phyloP scores from a whole-genome alignment of 2,888 invertebrate genomes.

The Anticlea derivata region DNA sequence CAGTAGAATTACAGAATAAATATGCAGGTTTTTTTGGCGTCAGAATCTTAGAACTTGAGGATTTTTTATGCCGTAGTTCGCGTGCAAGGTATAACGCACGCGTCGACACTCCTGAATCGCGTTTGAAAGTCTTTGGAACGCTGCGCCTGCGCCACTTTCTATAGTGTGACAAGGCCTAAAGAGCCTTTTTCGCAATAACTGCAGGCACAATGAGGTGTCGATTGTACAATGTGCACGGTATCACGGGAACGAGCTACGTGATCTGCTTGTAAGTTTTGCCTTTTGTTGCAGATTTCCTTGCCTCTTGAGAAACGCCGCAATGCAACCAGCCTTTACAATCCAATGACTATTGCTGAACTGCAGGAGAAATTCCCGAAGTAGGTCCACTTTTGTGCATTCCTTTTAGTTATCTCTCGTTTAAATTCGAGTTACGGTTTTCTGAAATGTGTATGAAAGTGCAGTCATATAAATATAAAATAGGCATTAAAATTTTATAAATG shows the following conservation, averaged over 20 bases:
- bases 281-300: conserved; percentile 88
- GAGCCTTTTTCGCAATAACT: conserved; percentile 15
- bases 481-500: no score
- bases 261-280: conserved; percentile 6
- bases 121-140: neutral
- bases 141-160: conserved; percentile 8
- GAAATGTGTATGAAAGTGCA: no score
- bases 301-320: conserved; percentile 96
- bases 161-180: conserved; percentile 9
- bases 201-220: conserved; percentile 7
- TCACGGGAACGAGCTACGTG: neutral
- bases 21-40: no score
- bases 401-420: no score
- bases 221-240: conserved; percentile 1
- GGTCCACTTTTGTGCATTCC: conserved; percentile 23
- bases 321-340: conserved; percentile 95
- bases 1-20: no score
- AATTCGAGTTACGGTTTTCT: no score
- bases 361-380: conserved; percentile 88
- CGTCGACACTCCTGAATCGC: neutral
- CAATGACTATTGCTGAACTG: conserved; percentile 92
- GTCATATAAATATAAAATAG: no score
- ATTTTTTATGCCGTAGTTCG: no score
- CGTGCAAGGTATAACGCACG: neutral
- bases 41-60: no score